These are phyloP conservation scores for Ischnura elegans DNA, from an alignment of 2,888 invertebrate genomes.

Conservation along the genomic window DNA sequence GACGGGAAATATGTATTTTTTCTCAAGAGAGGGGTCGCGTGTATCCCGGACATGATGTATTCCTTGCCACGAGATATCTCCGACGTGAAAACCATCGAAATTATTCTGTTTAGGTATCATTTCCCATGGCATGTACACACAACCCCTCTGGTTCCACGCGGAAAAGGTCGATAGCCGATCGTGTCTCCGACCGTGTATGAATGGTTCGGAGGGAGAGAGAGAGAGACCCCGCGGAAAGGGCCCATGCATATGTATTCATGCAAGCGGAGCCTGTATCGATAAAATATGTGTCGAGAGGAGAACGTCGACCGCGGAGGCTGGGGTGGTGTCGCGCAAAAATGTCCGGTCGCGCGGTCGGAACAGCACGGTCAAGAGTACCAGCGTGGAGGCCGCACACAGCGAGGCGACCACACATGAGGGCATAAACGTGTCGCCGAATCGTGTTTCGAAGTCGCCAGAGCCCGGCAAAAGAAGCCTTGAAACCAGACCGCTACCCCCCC, in stretches of 20 bases:
- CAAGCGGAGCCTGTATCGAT: neutral
- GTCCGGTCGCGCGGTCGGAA: neutral
- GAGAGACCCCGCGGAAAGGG: neutral
- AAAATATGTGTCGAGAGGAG: constrained; percentile 8
- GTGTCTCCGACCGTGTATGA: no score
- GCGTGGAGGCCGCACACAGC: neutral
- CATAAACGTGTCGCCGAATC: neutral
- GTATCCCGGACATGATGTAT: no score
- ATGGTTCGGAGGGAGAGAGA: neutral
- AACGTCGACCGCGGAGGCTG: neutral
- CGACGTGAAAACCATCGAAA: no score
- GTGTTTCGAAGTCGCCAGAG: neutral
- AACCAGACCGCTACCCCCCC: no score
- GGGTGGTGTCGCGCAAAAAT: neutral
- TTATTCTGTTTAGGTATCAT: no score
- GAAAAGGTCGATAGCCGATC: no score
- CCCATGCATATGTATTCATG: neutral
- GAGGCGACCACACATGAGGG: neutral
- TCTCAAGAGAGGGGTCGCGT: no score
- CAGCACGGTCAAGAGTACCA: neutral
- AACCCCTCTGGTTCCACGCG: no score
- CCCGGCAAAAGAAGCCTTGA: neutral
- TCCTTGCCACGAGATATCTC: no score
- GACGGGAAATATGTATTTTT: no score
- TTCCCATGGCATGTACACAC: no score